Percentiles rank a stretch among this genome's conserved stretches.
phyloP scores from a whole-genome alignment of 2,113 vertebrate species.

The Daboia siamensis region DNA sequence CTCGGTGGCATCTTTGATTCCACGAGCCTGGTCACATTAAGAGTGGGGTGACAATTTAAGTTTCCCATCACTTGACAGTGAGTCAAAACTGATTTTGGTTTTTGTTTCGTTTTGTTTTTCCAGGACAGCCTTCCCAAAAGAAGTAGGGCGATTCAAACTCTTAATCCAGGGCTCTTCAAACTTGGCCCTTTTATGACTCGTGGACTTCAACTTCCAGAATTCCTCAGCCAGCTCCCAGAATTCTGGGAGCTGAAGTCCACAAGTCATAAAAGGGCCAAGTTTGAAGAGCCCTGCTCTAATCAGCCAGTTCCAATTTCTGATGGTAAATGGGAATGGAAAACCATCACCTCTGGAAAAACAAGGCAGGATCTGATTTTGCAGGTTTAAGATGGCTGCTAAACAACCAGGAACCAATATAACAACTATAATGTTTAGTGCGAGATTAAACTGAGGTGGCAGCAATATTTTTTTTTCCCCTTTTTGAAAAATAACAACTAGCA shows the following conservation, averaged over 20 bases:
- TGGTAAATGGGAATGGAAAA: not conserved
- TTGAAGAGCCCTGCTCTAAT: not conserved
- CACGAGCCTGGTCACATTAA: constrained; percentile 80
- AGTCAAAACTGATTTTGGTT: not conserved
- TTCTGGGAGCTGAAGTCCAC: too few relatives aligned
- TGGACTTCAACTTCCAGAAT: too few relatives aligned
- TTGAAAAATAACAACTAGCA: not conserved
- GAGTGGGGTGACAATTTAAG: constrained; percentile 54
- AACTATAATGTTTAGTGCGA: not conserved
- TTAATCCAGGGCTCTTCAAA: not conserved
- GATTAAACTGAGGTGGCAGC: not conserved
- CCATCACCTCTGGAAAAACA: not conserved
- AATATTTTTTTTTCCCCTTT: not conserved
- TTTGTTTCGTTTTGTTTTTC: not conserved
- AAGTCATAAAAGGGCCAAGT: too few relatives aligned
- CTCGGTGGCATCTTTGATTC: constrained; percentile 95
- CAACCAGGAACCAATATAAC: not conserved
- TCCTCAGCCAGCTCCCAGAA: too few relatives aligned
- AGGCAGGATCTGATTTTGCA: not conserved
- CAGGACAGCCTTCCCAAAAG: not conserved
- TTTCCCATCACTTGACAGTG: constrained; percentile 28
- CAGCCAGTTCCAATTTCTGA: not conserved
- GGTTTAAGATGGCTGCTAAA: not conserved
- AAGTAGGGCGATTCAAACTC: not conserved
- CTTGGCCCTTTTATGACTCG: too few relatives aligned